phyloP scores from a whole-genome alignment of 2,888 invertebrate species.

The Stegophylla sp. region DNA sequence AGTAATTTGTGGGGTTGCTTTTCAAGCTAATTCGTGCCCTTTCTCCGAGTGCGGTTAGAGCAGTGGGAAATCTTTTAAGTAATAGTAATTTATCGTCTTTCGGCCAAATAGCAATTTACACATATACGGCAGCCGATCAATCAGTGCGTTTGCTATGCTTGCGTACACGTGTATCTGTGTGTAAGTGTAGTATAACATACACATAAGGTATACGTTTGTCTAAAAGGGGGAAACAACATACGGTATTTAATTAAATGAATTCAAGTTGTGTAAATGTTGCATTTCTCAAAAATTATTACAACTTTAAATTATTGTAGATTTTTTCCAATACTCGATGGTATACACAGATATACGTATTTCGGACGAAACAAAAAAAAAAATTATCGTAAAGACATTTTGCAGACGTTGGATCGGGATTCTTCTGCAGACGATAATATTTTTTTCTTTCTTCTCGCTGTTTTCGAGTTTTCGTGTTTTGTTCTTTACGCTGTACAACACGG shows the following conservation, averaged over 20 bases:
- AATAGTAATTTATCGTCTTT: conserved; percentile 52
- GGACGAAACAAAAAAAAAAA: not conserved
- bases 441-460: not conserved
- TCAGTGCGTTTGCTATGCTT: conserved; percentile 44
- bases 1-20: conserved; percentile 50
- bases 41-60: conserved; percentile 20
- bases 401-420: not conserved
- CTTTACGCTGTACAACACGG: conserved; percentile 3
- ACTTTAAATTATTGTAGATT: no score
- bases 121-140: conserved; percentile 47
- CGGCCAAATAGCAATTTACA: conserved; percentile 48
- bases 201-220: not conserved
- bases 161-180: not conserved
- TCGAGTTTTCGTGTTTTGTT: conserved; percentile 35
- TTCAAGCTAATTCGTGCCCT: conserved; percentile 50
- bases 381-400: not conserved
- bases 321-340: no score
- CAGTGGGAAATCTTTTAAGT: conserved; percentile 49
- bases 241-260: conserved; percentile 43
- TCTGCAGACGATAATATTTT: conserved; percentile 7
- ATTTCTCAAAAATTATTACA: no score
- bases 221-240: not conserved
- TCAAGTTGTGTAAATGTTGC: no score
- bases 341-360: no score
- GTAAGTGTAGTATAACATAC: not conserved